Percentiles rank a stretch among this genome's conserved stretches.
phyloP scores from a whole-genome alignment of 2,888 invertebrate species.

The Chydorus sphaericus region DNA sequence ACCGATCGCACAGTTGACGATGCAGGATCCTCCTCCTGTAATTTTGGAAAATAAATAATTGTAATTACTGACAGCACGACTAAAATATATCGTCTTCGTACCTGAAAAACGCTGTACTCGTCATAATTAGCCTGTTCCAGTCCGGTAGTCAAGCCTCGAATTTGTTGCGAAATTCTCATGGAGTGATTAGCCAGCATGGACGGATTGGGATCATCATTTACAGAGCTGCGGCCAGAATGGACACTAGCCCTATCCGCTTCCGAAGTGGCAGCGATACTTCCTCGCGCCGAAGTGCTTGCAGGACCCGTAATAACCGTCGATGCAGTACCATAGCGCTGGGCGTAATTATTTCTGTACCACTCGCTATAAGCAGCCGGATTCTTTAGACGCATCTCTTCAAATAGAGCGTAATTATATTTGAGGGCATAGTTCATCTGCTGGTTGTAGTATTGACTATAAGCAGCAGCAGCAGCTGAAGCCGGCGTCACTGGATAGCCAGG shows the following conservation, averaged over 20 bases:
- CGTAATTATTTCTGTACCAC: conserved; percentile 56
- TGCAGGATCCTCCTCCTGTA: conserved; percentile 16
- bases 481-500: conserved; percentile 40
- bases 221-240: conserved; percentile 69
- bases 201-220: conserved; percentile 42
- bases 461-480: conserved; percentile 30
- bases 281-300: conserved; percentile 17
- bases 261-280: conserved; percentile 27
- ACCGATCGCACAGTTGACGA: conserved; percentile 29
- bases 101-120: conserved; percentile 7
- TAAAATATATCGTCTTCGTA: not conserved
- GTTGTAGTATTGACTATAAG: conserved; percentile 36
- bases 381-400: conserved; percentile 56
- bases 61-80: not conserved
- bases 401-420: conserved; percentile 48
- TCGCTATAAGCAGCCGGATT: conserved; percentile 66
- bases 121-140: conserved; percentile 2
- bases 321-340: conserved; percentile 22
- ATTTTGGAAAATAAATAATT: not conserved
- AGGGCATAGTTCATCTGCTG: not conserved
- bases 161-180: not conserved
- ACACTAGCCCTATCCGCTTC: conserved; percentile 57
- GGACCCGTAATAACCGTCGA: conserved; percentile 21
- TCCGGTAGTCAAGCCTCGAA: conserved; percentile 6
- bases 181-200: not conserved